Evolutionary conservation across 2,113 vertebrate genomes (phyloP).

Genomic region (Calcarius ornatus): DNA sequence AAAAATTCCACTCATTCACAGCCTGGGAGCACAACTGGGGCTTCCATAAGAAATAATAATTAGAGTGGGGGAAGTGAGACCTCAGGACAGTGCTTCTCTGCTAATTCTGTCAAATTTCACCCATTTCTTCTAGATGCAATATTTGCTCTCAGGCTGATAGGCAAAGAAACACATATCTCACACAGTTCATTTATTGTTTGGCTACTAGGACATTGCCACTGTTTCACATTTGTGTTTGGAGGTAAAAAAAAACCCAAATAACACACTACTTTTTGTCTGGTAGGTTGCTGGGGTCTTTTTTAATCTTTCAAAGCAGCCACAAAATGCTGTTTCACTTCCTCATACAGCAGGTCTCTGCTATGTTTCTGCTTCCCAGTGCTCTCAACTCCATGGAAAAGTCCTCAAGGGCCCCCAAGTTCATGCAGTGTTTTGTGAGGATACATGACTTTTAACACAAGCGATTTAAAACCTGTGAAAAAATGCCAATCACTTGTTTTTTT

Average conservation of each 20-base stretch:
- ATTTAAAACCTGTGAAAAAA: neutral
- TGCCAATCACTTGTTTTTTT: no score
- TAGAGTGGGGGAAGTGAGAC: neutral
- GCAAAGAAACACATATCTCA: neutral
- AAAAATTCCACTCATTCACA: slow-evolving; percentile 21
- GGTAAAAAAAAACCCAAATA: neutral
- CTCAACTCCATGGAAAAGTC: neutral
- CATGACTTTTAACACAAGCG: neutral
- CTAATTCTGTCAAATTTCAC: neutral
- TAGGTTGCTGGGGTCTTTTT: neutral
- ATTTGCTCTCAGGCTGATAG: neutral
- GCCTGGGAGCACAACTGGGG: neutral
- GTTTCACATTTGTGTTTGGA: neutral
- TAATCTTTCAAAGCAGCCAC: neutral
- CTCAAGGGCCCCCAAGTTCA: neutral
- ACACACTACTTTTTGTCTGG: neutral
- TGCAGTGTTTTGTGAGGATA: neutral
- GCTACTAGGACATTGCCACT: neutral
- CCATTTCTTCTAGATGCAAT: neutral
- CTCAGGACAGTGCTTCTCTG: neutral
- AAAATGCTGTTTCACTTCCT: neutral
- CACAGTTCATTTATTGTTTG: neutral
- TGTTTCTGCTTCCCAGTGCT: neutral
- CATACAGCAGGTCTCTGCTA: neutral
- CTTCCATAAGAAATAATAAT: slow-evolving; percentile 16